Evolutionary conservation across 2,113 vertebrate species (phyloP).

Genomic region (Callipepla californica): DNA sequence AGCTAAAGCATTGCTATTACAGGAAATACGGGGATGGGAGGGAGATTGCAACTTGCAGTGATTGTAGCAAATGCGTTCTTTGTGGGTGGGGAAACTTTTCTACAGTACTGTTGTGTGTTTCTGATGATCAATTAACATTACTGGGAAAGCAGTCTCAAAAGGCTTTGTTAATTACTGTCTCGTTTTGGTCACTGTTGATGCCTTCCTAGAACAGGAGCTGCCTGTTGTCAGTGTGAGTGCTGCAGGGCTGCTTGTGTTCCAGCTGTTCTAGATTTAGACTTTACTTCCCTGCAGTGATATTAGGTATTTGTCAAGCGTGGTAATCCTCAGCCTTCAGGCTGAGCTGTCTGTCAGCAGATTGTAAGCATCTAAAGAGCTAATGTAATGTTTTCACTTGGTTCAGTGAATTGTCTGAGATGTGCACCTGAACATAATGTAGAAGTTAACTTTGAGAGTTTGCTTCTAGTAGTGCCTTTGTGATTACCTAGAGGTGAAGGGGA

Average conservation of each 20-base stretch:
- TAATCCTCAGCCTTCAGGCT: background rate
- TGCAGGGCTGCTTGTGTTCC: background rate
- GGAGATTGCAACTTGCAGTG: background rate
- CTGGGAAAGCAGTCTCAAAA: background rate
- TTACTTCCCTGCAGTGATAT: background rate
- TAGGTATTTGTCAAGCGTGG: background rate
- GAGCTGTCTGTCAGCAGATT: background rate
- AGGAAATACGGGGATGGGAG: background rate
- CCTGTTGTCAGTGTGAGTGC: background rate
- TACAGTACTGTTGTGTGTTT: background rate
- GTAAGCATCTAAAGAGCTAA: background rate
- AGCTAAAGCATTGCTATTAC: background rate
- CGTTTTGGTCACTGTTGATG: background rate
- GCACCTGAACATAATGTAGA: accelerated
- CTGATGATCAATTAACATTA: accelerated
- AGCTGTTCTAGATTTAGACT: background rate
- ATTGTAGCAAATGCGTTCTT: too few species aligned
- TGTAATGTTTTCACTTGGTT: background rate
- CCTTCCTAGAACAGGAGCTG: background rate
- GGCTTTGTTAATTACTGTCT: background rate
- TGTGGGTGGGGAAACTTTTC: background rate
- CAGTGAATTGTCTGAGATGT: background rate
- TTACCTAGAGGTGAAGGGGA: background rate
- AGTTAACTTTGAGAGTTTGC: background rate
- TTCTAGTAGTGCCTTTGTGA: background rate